phyloP scores from a whole-genome alignment of 1,140 invertebrate genomes.

The Grapholita molesta region DNA sequence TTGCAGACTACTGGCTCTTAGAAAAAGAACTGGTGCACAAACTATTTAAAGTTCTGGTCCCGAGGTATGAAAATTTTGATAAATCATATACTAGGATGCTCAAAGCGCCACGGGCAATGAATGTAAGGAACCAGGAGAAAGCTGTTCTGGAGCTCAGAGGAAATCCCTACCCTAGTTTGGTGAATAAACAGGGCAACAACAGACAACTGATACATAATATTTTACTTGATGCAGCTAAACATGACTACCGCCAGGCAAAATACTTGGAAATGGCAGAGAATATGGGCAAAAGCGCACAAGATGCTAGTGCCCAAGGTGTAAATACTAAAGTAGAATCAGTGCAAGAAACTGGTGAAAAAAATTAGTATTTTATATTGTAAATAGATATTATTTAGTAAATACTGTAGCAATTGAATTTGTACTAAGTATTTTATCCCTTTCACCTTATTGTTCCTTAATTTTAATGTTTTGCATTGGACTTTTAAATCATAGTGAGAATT shows the following conservation, averaged over 20 bases:
- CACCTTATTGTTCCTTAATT: background rate
- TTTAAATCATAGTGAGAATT: no score
- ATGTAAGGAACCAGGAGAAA: constrained; percentile 70
- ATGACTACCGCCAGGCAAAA: constrained; percentile 79
- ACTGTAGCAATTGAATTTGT: background rate
- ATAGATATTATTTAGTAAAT: constrained; percentile 15
- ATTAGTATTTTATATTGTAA: background rate
- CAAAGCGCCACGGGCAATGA: constrained; percentile 82
- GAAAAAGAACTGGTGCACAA: constrained; percentile 95
- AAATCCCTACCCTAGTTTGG: constrained; percentile 82
- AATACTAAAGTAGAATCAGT: constrained; percentile 1
- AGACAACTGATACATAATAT: constrained; percentile 85
- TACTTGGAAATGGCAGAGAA: constrained; percentile 71
- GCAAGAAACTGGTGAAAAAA: constrained; percentile 10
- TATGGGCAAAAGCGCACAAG: constrained; percentile 46
- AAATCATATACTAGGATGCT: constrained; percentile 86
- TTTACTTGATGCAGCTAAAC: constrained; percentile 85
- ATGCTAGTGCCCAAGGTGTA: no score
- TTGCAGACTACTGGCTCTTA: constrained; percentile 92
- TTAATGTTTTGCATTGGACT: background rate
- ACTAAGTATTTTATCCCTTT: background rate
- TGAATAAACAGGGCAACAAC: constrained; percentile 78
- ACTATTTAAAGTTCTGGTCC: constrained; percentile 94
- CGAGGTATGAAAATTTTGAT: constrained; percentile 86
- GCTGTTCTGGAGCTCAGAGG: constrained; percentile 90